phyloP scores from a whole-genome alignment of 2,888 invertebrate species.

The Metacarcinus magister region DNA sequence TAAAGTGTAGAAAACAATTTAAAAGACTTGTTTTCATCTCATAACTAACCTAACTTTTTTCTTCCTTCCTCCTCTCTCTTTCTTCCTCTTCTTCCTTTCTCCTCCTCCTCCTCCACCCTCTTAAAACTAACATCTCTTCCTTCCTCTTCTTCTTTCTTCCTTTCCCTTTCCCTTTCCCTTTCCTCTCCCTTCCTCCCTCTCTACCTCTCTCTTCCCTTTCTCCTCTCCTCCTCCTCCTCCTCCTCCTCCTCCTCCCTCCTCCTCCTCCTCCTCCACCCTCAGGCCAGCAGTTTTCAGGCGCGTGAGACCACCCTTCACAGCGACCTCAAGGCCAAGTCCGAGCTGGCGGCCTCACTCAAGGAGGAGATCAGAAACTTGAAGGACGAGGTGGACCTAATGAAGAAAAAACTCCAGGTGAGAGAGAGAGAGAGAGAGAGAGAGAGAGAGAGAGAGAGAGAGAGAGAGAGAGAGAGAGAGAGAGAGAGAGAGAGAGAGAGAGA shows the following conservation, averaged over 20 bases:
- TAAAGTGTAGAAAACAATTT: too few species aligned
- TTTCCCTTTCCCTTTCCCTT: neutral
- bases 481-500: neutral
- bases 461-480: neutral
- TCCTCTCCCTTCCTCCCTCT: neutral
- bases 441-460: constrained; percentile 32
- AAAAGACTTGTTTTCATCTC: too few species aligned
- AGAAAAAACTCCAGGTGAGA: constrained; percentile 81
- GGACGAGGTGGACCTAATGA: constrained; percentile 81
- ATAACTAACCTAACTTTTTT: neutral
- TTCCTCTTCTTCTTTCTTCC: neutral
- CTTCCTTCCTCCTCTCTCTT: neutral
- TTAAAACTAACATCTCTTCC: neutral
- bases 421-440: neutral
- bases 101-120: neutral
- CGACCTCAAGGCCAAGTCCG: constrained; percentile 80
- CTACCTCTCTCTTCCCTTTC: neutral
- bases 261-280: constrained; percentile 27
- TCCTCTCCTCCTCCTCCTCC: neutral
- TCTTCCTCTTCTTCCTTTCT: neutral
- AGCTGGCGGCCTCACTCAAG: constrained; percentile 77
- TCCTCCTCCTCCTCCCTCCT: neutral
- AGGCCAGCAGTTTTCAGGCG: constrained; percentile 77
- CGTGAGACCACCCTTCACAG: constrained; percentile 74
- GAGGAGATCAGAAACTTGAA: constrained; percentile 81